Base-by-base conservation (phyloP, 1,140 invertebrate genomes). In the Euschistus heros region DNA sequence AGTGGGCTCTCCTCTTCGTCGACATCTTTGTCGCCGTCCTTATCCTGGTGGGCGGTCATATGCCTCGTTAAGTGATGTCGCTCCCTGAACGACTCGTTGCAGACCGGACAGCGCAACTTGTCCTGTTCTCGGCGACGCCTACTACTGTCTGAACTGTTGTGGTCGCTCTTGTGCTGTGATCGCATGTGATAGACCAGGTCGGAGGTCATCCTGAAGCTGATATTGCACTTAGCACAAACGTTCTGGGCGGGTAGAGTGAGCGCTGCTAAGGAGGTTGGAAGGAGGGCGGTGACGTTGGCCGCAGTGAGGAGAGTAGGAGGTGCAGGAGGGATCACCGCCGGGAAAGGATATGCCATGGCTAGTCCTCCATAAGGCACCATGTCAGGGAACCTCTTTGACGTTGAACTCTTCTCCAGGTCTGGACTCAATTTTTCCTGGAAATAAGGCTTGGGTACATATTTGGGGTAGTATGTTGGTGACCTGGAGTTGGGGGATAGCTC, bases 111-210 rank as follows among this genome's bases (percentile, higher is more conserved):
- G 70, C 91, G 87, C 0, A 98, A 79, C 74, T 94, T 94, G 67
- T 95, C 92, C 72, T 91, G 87, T 24, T 91, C 79, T 64, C 90
- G 82, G 72, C 90, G 82, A 62, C 89, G 84, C 66, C 87, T 84
- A 2, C 84, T 78, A 70, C 91, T 87, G 17, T 82, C 82, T 5
- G 77, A 73, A 1, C 78, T 78, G 14, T 52, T 52, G 42, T 54
- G 64, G 70, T 93, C 91, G 70, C 85, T 87, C 75, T 94, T 94
- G 75, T 96, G 92, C 74, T 95, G 92, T 0, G 91, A 93, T 24
- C 94, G 78, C 94, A 98, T 98, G 73, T 98, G 95, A 74, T 98
- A 97, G 15, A 98, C 95, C 52, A 98, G 78, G 73, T 98, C 95
- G 24, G 92, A 96, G 26, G 95, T 98, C 94, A 98, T 97, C 44